Conservation (phyloP, 2,888 invertebrate species). For the Eupeodes luniger region DNA sequence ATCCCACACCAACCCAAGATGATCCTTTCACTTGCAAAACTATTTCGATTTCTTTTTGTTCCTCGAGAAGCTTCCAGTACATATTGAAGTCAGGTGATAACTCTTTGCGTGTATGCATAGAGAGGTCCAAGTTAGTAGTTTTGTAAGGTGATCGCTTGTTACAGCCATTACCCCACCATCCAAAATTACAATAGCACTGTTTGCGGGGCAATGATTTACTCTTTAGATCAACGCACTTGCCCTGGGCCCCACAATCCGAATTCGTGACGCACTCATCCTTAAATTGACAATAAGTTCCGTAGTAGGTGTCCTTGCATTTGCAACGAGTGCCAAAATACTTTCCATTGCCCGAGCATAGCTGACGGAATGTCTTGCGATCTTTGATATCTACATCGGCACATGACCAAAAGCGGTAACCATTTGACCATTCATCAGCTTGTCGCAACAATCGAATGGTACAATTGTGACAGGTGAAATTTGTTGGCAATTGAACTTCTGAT, state of each 20-base stretch:
- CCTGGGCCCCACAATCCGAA: constrained; percentile 93
- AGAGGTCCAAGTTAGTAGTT: constrained; percentile 89
- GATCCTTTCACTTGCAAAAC: constrained; percentile 94
- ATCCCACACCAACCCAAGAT: constrained; percentile 95
- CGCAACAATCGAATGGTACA: constrained; percentile 95
- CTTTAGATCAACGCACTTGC: constrained; percentile 92
- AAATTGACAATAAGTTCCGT: constrained; percentile 94
- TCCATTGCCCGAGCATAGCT: constrained; percentile 94
- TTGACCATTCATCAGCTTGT: constrained; percentile 96
- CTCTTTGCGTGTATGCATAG: constrained; percentile 88
- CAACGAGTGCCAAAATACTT: constrained; percentile 91
- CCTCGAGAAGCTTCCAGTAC: constrained; percentile 93
- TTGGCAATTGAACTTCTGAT: constrained; percentile 91
- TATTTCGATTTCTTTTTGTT: constrained; percentile 94
- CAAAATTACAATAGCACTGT: constrained; percentile 95
- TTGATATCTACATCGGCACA: constrained; percentile 97
- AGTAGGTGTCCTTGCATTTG: constrained; percentile 92
- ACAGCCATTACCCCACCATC: constrained; percentile 94
- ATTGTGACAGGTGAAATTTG: constrained; percentile 92
- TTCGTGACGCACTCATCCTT: constrained; percentile 94
- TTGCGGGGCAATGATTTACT: constrained; percentile 92
- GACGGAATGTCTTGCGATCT: constrained; percentile 90
- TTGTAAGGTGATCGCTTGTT: constrained; percentile 91
- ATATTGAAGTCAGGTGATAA: constrained; percentile 91
- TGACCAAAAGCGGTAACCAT: constrained; percentile 95